Percentiles rank a stretch among this genome's conserved stretches.
Evolutionary conservation across 2,113 vertebrate species (phyloP).

Genomic region (Odobenus rosmarus): DNA sequence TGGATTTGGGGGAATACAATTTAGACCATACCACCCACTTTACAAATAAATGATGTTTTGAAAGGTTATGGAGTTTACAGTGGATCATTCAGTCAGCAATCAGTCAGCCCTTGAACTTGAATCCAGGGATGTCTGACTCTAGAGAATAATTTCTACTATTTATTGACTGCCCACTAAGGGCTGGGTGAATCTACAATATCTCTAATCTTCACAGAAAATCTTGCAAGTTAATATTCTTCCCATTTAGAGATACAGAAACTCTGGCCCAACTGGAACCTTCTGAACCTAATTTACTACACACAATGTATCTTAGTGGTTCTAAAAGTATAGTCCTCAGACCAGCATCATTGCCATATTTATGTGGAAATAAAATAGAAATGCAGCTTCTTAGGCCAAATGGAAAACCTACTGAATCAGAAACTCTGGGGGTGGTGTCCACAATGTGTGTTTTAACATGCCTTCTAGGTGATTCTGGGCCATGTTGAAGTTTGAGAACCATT

Average conservation of each 20-base stretch:
- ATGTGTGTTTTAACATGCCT: not conserved
- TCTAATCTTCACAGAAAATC: conserved; percentile 5
- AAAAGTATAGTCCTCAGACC: not conserved
- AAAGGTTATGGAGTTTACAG: not conserved
- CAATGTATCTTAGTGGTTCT: not conserved
- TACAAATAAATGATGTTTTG: conserved; percentile 34
- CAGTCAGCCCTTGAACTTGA: conserved; percentile 13
- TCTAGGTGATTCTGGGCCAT: not conserved
- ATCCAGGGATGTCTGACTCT: not conserved
- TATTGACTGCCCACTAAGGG: not conserved
- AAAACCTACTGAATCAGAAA: not conserved
- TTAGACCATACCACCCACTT: not conserved
- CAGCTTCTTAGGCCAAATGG: not conserved
- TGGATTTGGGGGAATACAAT: not conserved
- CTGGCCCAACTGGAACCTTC: not conserved
- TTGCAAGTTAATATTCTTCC: not conserved
- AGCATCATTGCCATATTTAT: not conserved
- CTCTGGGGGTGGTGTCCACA: not conserved
- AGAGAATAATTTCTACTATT: conserved; percentile 20
- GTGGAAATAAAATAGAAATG: conserved; percentile 16
- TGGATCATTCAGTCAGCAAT: not conserved
- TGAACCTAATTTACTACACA: not conserved
- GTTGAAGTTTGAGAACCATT: not conserved
- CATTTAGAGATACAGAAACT: not conserved
- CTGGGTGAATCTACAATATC: not conserved